phyloP scores from a whole-genome alignment of 2,797 vertebrate genomes.

The Melanotaenia trifasciata region DNA sequence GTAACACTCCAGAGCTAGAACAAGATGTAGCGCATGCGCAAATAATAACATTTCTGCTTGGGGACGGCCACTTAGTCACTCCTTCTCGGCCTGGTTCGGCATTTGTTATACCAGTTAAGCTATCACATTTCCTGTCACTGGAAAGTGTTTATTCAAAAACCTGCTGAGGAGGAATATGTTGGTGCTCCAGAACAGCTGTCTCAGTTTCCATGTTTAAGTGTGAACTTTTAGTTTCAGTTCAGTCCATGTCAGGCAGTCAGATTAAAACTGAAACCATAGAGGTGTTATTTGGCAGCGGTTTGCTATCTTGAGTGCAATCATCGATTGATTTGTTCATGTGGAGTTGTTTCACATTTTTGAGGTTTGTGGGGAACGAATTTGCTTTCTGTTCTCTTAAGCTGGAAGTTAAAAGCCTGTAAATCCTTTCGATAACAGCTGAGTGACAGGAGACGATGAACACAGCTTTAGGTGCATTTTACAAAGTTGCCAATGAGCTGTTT shows the following conservation, averaged over 20 bases:
- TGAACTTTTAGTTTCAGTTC: neutral
- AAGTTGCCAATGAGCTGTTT: no score
- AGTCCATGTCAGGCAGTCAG: neutral
- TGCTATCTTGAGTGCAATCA: neutral
- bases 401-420: slow-evolving; percentile 1
- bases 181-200: neutral
- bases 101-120: no score
- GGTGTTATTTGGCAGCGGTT: neutral
- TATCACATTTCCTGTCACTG: neutral
- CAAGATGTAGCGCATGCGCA: no score
- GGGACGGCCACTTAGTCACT: no score
- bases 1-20: no score
- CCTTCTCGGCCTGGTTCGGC: no score
- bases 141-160: neutral
- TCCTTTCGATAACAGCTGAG: neutral
- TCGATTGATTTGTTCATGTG: neutral
- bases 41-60: no score
- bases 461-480: neutral
- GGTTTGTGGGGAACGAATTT: slow-evolving; percentile 30
- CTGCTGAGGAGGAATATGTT: neutral
- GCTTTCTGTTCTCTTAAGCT: neutral
- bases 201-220: neutral
- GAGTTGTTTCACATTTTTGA: slow-evolving; percentile 11
- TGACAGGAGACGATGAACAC: neutral
- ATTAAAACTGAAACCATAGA: neutral